These are phyloP conservation scores for Ptychochromis oligacanthus DNA, from an alignment of 2,113 vertebrate species.

Conservation along the genomic window DNA sequence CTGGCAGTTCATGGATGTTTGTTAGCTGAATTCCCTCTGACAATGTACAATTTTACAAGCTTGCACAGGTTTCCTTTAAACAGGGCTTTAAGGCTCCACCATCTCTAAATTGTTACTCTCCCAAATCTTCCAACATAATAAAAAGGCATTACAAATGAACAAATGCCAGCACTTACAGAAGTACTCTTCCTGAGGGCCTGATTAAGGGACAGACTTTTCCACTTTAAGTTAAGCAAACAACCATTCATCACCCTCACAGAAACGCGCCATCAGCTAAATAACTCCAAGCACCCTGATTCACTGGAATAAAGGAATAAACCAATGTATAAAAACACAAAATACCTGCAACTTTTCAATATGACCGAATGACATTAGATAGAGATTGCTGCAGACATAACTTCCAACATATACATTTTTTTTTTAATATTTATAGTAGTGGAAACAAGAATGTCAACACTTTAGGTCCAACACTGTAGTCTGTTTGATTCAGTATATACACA, in stretches of 20 bases:
- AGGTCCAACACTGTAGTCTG: slow-evolving; percentile 25
- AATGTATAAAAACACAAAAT: slow-evolving; percentile 9
- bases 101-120: background rate
- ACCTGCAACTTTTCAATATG: background rate
- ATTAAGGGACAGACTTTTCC: background rate
- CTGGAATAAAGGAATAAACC: slow-evolving; percentile 14
- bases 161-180: slow-evolving; percentile 4
- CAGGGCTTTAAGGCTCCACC: background rate
- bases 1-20: slow-evolving; percentile 2
- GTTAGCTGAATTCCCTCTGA: background rate
- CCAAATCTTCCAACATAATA: background rate
- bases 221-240: slow-evolving; percentile 20
- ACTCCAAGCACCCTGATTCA: background rate
- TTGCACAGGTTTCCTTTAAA: background rate
- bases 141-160: background rate
- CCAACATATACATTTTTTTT: slow-evolving; percentile 67
- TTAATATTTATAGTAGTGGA: slow-evolving; percentile 71
- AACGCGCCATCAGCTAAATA: slow-evolving; percentile 8
- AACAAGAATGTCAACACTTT: slow-evolving; percentile 53
- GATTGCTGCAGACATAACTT: slow-evolving; percentile 35
- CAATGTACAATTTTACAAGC: background rate
- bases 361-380: slow-evolving; percentile 28
- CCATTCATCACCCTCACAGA: slow-evolving; percentile 12
- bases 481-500: slow-evolving; percentile 46
- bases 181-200: background rate